phyloP scores from a whole-genome alignment of 2,888 invertebrate species.

The Volucella bombylans region DNA sequence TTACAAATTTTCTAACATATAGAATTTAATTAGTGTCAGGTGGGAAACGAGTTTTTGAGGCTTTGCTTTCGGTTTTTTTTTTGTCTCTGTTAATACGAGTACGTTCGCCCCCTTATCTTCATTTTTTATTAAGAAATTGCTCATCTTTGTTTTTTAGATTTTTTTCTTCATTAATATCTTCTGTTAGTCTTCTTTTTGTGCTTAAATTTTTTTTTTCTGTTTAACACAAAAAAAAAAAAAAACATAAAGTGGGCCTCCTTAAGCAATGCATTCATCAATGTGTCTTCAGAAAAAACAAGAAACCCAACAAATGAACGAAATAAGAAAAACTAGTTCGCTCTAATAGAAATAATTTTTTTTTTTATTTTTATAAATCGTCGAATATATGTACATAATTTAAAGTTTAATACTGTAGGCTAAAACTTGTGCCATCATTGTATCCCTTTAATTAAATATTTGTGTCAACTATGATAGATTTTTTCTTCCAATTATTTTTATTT shows the following conservation, averaged over 20 bases:
- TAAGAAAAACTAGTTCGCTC: too few species aligned
- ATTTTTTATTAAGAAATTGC: neutral
- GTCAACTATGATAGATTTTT: too few species aligned
- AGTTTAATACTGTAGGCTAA: too few species aligned
- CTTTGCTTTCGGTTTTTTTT: slow-evolving; percentile 1
- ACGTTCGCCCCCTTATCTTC: neutral
- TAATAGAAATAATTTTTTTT: too few species aligned
- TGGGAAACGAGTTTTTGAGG: slow-evolving; percentile 34
- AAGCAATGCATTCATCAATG: slow-evolving; percentile 39
- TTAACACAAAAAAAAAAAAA: neutral
- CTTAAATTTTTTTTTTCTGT: neutral
- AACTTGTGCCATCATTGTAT: too few species aligned
- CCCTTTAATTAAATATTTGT: too few species aligned
- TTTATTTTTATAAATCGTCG: too few species aligned
- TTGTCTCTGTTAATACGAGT: neutral
- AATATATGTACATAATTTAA: too few species aligned
- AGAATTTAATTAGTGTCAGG: slow-evolving; percentile 21
- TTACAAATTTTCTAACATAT: neutral
- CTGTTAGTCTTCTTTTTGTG: neutral
- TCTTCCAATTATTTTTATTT: neutral
- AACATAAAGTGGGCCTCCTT: slow-evolving; percentile 1
- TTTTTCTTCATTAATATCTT: neutral
- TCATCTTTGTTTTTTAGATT: neutral
- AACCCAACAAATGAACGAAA: too few species aligned
- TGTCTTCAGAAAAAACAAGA: neutral